A percentile compares a stretch with the other conserved stretches of the same genome.
phyloP scores from a whole-genome alignment of 1,140 invertebrate genomes.

The Pinna nobilis region DNA sequence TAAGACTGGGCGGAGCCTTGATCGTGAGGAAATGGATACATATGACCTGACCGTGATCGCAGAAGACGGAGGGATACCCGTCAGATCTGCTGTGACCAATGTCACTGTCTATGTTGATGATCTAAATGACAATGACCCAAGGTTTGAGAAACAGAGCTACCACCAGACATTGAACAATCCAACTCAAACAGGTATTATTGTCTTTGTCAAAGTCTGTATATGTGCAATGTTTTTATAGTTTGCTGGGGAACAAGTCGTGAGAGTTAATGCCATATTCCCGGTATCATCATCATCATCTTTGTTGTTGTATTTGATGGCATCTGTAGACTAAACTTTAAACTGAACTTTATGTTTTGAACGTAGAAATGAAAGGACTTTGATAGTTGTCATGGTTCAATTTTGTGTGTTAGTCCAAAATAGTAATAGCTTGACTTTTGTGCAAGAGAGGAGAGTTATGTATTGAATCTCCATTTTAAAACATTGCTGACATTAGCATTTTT shows the following conservation, averaged over 20 bases:
- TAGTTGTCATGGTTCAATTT: too few relatives aligned
- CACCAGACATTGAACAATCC: constrained; percentile 55
- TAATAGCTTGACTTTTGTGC: too few relatives aligned
- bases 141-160: constrained; percentile 79
- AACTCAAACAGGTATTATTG: constrained; percentile 47
- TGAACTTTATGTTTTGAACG: too few relatives aligned
- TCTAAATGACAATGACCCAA: constrained; percentile 94
- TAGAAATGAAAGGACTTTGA: too few relatives aligned
- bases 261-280: background rate
- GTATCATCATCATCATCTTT: background rate
- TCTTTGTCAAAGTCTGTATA: background rate
- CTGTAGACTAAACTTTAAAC: too few relatives aligned
- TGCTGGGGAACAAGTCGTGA: background rate
- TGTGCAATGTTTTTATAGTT: background rate
- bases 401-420: too few relatives aligned
- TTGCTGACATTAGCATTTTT: too few relatives aligned
- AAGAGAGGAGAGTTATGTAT: too few relatives aligned
- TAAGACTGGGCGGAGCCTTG: constrained; percentile 82
- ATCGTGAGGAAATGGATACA: constrained; percentile 81
- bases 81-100: constrained; percentile 49
- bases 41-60: constrained; percentile 90
- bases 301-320: too few relatives aligned
- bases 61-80: constrained; percentile 64
- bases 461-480: too few relatives aligned
- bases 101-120: constrained; percentile 79